Percentiles rank a stretch among this genome's conserved stretches.
phyloP scores from a whole-genome alignment of 2,888 invertebrate genomes.

The Mimumesa dahlbomi region DNA sequence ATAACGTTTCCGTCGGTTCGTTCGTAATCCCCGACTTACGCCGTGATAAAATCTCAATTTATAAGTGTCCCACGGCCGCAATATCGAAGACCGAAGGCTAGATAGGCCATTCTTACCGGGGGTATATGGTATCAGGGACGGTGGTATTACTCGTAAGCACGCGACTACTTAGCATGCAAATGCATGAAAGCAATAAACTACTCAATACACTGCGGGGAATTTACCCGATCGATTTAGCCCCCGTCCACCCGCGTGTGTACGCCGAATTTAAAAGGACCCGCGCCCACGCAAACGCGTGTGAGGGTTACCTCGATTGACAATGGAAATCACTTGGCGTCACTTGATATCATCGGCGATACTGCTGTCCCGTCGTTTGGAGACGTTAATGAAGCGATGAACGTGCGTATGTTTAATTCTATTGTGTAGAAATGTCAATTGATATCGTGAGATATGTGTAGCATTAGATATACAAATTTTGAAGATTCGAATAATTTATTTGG shows the following conservation, averaged over 20 bases:
- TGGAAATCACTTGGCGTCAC: slow-evolving; percentile 42
- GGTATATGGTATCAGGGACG: slow-evolving; percentile 77
- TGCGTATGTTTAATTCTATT: too few relatives aligned
- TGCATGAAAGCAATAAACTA: slow-evolving; percentile 81
- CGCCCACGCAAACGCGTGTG: slow-evolving; percentile 29
- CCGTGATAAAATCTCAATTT: slow-evolving; percentile 80
- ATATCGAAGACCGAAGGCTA: slow-evolving; percentile 80
- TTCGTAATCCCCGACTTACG: slow-evolving; percentile 66
- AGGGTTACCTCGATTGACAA: slow-evolving; percentile 32
- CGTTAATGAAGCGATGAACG: too few relatives aligned
- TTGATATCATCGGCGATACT: neutral
- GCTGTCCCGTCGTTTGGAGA: too few relatives aligned
- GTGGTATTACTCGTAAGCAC: slow-evolving; percentile 80
- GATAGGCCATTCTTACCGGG: slow-evolving; percentile 75
- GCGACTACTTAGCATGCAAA: slow-evolving; percentile 81
- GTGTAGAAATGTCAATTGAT: too few relatives aligned
- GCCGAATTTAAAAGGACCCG: slow-evolving; percentile 71
- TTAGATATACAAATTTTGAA: too few relatives aligned
- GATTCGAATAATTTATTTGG: too few relatives aligned
- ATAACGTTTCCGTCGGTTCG: slow-evolving; percentile 64
- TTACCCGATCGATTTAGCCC: slow-evolving; percentile 77
- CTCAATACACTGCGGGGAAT: slow-evolving; percentile 79
- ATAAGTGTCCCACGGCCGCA: slow-evolving; percentile 79
- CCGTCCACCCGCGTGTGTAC: slow-evolving; percentile 52
- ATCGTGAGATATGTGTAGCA: too few relatives aligned